Conservation (phyloP, 1,140 invertebrate genomes). For the Anastrepha obliqua region DNA sequence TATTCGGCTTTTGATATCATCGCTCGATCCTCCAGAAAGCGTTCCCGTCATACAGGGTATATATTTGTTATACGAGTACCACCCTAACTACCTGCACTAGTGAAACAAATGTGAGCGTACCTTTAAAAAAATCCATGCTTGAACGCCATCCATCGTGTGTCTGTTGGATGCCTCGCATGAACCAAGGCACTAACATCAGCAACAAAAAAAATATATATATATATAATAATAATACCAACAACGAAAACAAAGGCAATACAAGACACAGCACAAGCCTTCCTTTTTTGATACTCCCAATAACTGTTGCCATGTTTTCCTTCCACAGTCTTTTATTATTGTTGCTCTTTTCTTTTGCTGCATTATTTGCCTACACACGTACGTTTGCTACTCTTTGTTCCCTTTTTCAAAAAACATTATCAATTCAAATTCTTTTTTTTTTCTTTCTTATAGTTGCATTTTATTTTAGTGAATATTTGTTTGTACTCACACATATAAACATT, state of each 20-base stretch:
- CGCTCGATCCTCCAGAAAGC: too few species aligned
- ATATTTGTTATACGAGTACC: too few species aligned
- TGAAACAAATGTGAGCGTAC: not conserved
- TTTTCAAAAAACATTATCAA: not conserved
- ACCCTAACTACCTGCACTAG: too few species aligned
- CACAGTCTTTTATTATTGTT: constrained; percentile 2
- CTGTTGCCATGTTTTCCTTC: not conserved
- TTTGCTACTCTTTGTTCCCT: not conserved
- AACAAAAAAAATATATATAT: too few species aligned
- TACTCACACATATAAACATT: not conserved
- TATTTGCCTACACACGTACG: constrained; percentile 18
- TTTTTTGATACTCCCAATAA: constrained; percentile 15
- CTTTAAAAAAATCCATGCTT: not conserved
- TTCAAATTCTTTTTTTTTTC: constrained; percentile 2
- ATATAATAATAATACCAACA: too few species aligned
- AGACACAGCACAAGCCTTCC: constrained; percentile 6
- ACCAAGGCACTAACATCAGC: too few species aligned
- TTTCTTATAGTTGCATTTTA: constrained; percentile 30
- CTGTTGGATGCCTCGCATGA: not conserved
- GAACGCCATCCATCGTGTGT: not conserved
- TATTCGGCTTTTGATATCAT: too few species aligned
- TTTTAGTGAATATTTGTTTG: not conserved
- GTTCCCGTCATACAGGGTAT: too few species aligned
- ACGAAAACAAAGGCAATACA: not conserved
- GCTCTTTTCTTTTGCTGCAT: constrained; percentile 18